Evolutionary conservation across 2,888 invertebrate genomes (phyloP).

Genomic region (Steinernema scapterisci): DNA sequence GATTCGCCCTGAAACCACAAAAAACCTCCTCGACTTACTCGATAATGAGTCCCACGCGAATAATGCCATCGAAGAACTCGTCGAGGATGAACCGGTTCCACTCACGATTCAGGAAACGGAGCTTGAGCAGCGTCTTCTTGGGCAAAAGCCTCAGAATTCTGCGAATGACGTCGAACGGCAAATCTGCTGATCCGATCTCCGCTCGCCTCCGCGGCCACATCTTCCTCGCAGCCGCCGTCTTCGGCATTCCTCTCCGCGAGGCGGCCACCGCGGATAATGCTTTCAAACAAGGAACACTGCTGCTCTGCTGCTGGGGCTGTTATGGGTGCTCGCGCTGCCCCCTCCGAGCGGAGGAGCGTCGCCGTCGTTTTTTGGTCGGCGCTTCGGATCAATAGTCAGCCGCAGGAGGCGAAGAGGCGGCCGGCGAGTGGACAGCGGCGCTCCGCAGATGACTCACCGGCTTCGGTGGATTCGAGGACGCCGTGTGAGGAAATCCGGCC

Average conservation of each 20-base stretch:
- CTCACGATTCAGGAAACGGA: constrained; percentile 5
- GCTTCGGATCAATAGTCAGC: neutral
- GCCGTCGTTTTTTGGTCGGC: neutral
- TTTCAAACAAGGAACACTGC: neutral
- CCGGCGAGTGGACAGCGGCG: neutral
- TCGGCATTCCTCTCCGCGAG: constrained; percentile 16
- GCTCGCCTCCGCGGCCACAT: neutral
- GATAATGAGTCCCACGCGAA: constrained; percentile 7
- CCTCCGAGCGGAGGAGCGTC: neutral
- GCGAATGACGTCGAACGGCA: constrained; percentile 27
- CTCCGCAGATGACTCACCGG: no score
- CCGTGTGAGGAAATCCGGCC: neutral
- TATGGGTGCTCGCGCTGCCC: neutral
- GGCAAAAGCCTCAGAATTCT: neutral
- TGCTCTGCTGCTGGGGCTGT: neutral
- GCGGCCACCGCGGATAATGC: constrained; percentile 24
- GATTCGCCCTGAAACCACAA: no score
- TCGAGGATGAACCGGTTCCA: constrained; percentile 24
- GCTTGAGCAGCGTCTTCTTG: neutral
- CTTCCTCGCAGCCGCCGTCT: neutral
- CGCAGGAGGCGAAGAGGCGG: neutral
- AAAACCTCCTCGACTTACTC: neutral
- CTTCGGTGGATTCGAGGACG: no score
- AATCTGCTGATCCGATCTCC: constrained; percentile 24
- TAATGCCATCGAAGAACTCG: neutral